Base-by-base conservation (phyloP, 1,140 invertebrate species). In the Ceratosolen fusciceps region DNA sequence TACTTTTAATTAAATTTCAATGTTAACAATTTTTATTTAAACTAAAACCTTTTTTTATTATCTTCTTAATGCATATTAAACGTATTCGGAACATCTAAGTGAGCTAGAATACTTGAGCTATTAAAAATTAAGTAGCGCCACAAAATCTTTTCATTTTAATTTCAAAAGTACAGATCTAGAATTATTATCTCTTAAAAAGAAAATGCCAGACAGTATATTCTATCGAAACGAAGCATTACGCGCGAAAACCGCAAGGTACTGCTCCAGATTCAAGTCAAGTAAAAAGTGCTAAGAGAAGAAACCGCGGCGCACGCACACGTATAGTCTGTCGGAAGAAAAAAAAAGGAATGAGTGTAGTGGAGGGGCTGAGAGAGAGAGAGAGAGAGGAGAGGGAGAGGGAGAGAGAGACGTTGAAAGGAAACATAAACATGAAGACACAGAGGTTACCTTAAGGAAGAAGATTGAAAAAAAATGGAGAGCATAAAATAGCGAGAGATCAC, bases 241-340 rank as follows among this genome's bases (percentile, higher is more conserved):
- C 43, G n/a, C n/a, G 24, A 54, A 54, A 79, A 78, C 26, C 52
- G 26, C 62, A 65, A 80, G 43, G 19, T 62, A 29, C 58, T 34
- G 14, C 21, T 19, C 72, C 34, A 39, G 29, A 71, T 71, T 39
- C 52, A 49, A 52, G 68, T 79, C 71, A 26, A 62, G 19, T 62
- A 37, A 74, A 79, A 79, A 80, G 68, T 65, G 70, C 54, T 80
- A 68, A 83, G 52, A 62, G n/a, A 70, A 84, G 65, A 83, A 82
- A 83, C 31, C 62, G 56, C 54, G 49, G n/a, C n/a, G 37, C 62
- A 54, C 10, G 19, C 19, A 52, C 49, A 52, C 49, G n/a, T n/a
- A n/a, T n/a, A n/a, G n/a, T n/a, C n/a, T n/a, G n/a, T n/a, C n/a
- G n/a, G n/a, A n/a, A n/a, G n/a, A n/a, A n/a, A n/a, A n/a, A n/a